Conservation (phyloP, 2,888 invertebrate genomes). For the Abrostola tripartita region DNA sequence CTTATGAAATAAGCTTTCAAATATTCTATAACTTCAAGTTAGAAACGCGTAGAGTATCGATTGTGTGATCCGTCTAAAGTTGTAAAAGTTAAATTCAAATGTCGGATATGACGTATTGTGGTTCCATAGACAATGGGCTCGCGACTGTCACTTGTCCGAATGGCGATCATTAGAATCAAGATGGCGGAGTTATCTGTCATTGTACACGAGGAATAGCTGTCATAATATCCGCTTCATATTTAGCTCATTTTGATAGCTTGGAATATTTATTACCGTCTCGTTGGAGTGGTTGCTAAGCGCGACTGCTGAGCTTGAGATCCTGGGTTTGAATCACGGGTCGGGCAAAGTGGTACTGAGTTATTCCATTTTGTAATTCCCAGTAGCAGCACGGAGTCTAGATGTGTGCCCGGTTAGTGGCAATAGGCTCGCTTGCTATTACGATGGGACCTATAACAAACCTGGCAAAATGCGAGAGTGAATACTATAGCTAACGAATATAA, state of each 20-base stretch:
- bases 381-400: too few relatives aligned
- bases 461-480: too few relatives aligned
- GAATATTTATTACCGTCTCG: too few relatives aligned
- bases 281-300: too few relatives aligned
- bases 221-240: conserved; percentile 1
- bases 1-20: not conserved
- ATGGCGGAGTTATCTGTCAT: conserved; percentile 27
- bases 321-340: too few relatives aligned
- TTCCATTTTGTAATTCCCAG: too few relatives aligned
- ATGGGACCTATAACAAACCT: too few relatives aligned
- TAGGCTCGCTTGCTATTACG: too few relatives aligned
- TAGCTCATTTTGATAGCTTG: not conserved
- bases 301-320: too few relatives aligned
- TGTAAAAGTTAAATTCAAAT: conserved; percentile 25
- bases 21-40: not conserved
- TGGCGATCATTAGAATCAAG: conserved; percentile 40
- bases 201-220: conserved; percentile 4
- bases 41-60: not conserved
- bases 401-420: too few relatives aligned
- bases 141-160: conserved; percentile 40
- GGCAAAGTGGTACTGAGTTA: too few relatives aligned
- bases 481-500: too few relatives aligned
- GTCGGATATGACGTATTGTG: conserved; percentile 45
- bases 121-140: conserved; percentile 40
- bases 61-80: conserved; percentile 16